Conservation (phyloP, 2,888 invertebrate species). For the Clistopyga incitator region DNA sequence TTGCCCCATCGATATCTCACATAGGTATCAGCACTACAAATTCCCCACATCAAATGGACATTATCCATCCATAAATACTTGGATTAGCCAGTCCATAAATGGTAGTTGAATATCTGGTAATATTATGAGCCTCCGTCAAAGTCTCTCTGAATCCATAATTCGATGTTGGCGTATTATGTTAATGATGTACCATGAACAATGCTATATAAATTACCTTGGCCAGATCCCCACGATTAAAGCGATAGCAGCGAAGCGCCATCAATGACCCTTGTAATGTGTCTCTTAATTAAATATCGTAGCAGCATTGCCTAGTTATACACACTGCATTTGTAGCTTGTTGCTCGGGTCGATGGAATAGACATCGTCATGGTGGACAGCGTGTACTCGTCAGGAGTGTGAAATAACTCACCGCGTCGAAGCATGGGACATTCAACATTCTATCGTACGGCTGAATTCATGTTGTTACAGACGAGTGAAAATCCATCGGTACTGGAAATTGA, state of each 20-base stretch:
- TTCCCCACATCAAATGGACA: background rate
- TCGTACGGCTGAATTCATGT: background rate
- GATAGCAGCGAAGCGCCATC: constrained; percentile 2
- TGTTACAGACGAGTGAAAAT: background rate
- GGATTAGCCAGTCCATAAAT: background rate
- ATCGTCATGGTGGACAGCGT: constrained; percentile 39
- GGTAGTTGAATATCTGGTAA: constrained; percentile 12
- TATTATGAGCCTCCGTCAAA: background rate
- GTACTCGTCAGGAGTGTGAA: constrained; percentile 46
- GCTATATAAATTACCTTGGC: constrained; percentile 30
- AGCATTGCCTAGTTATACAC: constrained; percentile 18
- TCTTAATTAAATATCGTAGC: constrained; percentile 54
- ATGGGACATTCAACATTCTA: constrained; percentile 39
- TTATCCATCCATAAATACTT: constrained; percentile 1
- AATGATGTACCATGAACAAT: background rate
- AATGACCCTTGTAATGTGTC: constrained; percentile 31
- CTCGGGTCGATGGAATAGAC: constrained; percentile 27
- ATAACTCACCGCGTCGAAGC: constrained; percentile 27
- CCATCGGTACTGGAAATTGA: constrained; percentile 53
- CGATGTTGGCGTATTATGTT: background rate
- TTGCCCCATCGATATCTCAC: no score
- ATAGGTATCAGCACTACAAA: no score
- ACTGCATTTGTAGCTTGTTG: constrained; percentile 3
- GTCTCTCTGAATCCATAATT: constrained; percentile 8
- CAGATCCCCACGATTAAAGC: constrained; percentile 51